Evolutionary conservation across 2,113 vertebrate genomes (phyloP).

Genomic region (Rhynchomys soricoides): DNA sequence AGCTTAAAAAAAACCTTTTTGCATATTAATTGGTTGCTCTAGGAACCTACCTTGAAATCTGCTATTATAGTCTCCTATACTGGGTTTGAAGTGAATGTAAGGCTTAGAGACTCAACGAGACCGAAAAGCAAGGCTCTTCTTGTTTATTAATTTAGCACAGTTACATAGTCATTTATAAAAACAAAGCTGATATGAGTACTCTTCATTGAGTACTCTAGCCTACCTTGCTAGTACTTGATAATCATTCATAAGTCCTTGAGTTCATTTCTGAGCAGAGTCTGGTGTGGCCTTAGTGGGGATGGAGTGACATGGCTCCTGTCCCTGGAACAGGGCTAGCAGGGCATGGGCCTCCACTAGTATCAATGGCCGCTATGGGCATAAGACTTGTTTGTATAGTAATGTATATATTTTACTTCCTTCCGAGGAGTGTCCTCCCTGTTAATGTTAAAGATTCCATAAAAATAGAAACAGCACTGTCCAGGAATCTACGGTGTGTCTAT

Average conservation of each 20-base stretch:
- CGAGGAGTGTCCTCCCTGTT: too few species aligned
- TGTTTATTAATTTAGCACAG: not conserved
- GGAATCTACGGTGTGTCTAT: too few species aligned
- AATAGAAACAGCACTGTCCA: too few species aligned
- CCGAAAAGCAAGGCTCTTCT: not conserved
- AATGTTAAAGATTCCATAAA: too few species aligned
- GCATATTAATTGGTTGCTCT: conserved; percentile 18
- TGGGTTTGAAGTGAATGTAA: not conserved
- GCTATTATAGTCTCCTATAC: not conserved
- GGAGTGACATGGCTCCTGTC: too few species aligned
- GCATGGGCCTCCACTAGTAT: too few species aligned
- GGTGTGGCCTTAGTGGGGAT: too few species aligned
- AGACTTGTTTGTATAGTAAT: too few species aligned
- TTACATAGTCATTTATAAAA: not conserved
- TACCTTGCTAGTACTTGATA: not conserved
- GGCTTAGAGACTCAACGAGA: not conserved
- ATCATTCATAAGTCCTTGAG: not conserved
- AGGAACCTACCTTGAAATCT: conserved; percentile 32
- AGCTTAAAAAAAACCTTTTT: conserved; percentile 22
- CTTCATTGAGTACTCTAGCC: not conserved
- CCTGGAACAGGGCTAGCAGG: too few species aligned
- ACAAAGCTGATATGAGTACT: not conserved
- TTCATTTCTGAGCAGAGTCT: not conserved
- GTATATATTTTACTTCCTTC: too few species aligned
- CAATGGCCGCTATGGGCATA: too few species aligned